Conservation (phyloP, 2,797 vertebrate species). For the Gymnothorax reevesii region DNA sequence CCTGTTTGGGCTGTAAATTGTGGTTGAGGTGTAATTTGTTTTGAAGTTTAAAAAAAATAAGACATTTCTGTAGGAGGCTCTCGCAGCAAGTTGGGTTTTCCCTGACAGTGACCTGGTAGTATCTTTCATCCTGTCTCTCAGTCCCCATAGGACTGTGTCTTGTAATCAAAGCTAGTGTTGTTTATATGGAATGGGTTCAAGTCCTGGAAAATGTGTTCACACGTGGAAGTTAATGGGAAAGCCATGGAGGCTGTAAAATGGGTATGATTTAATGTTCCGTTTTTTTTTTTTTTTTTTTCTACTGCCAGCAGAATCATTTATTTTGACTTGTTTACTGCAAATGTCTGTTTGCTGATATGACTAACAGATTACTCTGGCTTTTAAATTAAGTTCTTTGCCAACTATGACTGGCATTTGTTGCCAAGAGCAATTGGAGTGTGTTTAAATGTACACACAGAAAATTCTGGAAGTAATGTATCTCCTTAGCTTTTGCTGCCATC, state of each 20-base stretch:
- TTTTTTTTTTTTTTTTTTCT: neutral
- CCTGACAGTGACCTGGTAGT: neutral
- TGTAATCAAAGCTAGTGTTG: neutral
- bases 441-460: neutral
- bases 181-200: neutral
- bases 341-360: neutral
- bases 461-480: neutral
- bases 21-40: neutral
- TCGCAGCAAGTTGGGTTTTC: neutral
- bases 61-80: neutral
- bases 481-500: neutral
- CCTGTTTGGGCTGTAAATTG: conserved; percentile 21
- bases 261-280: neutral
- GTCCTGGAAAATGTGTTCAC: neutral
- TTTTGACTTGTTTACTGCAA: neutral
- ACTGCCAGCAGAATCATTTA: neutral
- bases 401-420: neutral
- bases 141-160: neutral
- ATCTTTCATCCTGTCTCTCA: neutral
- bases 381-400: neutral
- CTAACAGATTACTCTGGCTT: neutral
- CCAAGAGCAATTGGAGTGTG: neutral
- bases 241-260: neutral
- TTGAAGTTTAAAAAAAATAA: neutral
- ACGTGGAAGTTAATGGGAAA: neutral